A percentile compares a stretch with the other conserved stretches of the same genome.
Evolutionary conservation across 2,797 vertebrate species (phyloP).

Genomic region (Macrochelys suwanniensis): DNA sequence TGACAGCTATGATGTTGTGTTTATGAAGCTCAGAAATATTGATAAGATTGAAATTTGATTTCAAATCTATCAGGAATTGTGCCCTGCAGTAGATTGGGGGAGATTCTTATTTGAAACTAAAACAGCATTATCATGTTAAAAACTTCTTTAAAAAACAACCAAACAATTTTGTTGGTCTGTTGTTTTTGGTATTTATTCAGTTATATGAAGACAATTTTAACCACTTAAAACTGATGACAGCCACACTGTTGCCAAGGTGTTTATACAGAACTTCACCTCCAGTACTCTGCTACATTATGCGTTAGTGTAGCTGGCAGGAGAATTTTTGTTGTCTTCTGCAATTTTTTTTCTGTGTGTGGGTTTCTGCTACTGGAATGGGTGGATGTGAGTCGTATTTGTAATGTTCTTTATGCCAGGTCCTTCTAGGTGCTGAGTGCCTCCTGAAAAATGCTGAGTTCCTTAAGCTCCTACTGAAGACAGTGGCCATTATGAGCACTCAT

Average conservation of each 20-base stretch:
- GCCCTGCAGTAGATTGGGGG: not conserved
- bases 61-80: not conserved
- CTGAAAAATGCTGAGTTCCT: not conserved
- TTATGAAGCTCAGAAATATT: not conserved
- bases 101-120: not conserved
- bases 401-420: not conserved
- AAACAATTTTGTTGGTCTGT: not conserved
- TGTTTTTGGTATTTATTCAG: rapidly evolving
- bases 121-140: not conserved
- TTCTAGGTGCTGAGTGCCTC: not conserved
- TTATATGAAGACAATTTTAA: not conserved
- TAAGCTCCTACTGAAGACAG: not conserved
- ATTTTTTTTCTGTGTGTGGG: not conserved
- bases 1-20: not conserved
- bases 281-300: not conserved
- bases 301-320: not conserved
- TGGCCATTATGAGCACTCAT: not conserved
- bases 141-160: not conserved
- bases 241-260: not conserved
- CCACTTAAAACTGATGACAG: not conserved
- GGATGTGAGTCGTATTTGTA: not conserved
- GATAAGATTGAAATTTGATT: not conserved
- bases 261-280: not conserved
- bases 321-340: not conserved
- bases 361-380: not conserved